Base-by-base conservation (phyloP, 35 echinoderm and acorn worm genomes). In the Holothuria glaberrima region DNA sequence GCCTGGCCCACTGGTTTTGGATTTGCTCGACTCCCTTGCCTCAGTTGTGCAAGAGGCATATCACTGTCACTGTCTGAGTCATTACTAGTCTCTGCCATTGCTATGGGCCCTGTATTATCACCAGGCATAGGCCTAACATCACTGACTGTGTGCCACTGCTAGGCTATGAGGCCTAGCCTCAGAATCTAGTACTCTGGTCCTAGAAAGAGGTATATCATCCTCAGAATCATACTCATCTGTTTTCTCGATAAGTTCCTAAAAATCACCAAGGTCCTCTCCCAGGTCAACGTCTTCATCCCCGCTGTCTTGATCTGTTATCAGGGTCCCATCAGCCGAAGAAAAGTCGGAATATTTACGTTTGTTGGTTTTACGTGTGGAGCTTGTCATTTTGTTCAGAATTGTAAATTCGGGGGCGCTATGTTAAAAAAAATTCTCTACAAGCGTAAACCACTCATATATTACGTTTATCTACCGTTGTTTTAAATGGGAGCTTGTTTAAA, bases 221-320 rank as follows among this genome's bases (percentile, higher is more conserved):
- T 77, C 73, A 45, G 73, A 77, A 45, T 77, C 73, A 77, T 77
- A 44, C 73, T 77, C n/a, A n/a, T n/a, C n/a, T n/a, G n/a, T n/a
- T n/a, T n/a, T 25, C 6, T 75, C 33, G n/a, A 46, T 46, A 46
- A 10, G 44, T 46, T 46, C 44, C 44, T 46, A 4, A 10, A 46
- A 46, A 54, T 54, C 22, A 22, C 7, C 24, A 12, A 77, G 38
- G 20, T 18, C 41, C 32, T 77, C 73, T 19, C 73, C 36, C 12
- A 38, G 21, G 3, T 77, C 73, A 9, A 77, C 3, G 73, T 38
- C 73, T n/a, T 77, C 13, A 10, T 77, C 36, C 9, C 31, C 31
- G 32, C 73, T 77, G 7, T 77, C 73, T 24, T 18, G 10, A 18
- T 77, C 31, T 6, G 73, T 77, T 0, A 77, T 45, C 29, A 77